phyloP scores from a whole-genome alignment of 2,113 vertebrate species.

The Spilogale gracilis region DNA sequence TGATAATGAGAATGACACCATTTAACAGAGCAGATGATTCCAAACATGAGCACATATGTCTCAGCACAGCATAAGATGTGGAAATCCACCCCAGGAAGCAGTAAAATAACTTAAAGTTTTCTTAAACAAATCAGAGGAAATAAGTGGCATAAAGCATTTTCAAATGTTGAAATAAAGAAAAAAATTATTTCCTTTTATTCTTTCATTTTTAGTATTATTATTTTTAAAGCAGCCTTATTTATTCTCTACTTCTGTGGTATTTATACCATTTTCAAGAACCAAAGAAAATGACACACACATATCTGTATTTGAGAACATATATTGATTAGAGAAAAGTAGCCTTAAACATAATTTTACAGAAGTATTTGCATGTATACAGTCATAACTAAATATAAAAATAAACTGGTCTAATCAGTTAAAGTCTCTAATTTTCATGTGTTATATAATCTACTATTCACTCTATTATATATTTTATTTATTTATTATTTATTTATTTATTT shows the following conservation, averaged over 20 bases:
- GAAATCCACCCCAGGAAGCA: neutral
- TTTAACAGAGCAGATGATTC: neutral
- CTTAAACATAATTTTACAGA: neutral
- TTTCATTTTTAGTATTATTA: no score
- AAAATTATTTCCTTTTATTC: neutral
- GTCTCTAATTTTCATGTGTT: neutral
- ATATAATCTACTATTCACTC: neutral
- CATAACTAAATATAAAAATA: neutral
- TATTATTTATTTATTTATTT: no score
- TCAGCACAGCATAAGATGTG: neutral
- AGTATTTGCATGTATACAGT: neutral
- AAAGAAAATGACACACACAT: neutral
- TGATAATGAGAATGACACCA: neutral
- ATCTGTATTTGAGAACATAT: neutral
- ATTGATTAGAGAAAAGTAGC: neutral
- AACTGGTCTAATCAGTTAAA: neutral
- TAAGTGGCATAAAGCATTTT: neutral
- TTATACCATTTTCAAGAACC: neutral
- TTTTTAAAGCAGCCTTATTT: neutral
- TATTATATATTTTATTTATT: neutral
- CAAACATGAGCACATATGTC: neutral
- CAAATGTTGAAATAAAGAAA: neutral
- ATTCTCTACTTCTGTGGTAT: neutral
- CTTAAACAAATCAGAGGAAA: neutral
- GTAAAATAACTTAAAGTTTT: slow-evolving; percentile 22